Evolutionary conservation across 2,113 vertebrate species (phyloP).

Genomic region (Phaetusa simplex): DNA sequence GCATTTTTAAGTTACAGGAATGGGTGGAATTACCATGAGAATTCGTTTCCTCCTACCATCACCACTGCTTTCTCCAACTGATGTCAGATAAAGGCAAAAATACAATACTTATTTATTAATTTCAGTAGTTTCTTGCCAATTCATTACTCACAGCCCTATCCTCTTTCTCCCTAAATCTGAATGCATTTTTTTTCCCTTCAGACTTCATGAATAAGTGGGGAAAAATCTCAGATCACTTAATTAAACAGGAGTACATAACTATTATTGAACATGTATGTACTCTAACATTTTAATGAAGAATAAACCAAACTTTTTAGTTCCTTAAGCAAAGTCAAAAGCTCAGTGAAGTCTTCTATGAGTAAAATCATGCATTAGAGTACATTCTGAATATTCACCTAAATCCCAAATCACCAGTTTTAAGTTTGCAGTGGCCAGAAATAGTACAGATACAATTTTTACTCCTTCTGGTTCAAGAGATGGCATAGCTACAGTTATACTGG

Average conservation of each 20-base stretch:
- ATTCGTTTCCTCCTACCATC: not conserved
- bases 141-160: not conserved
- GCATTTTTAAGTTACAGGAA: constrained; percentile 15
- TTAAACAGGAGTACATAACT: not conserved
- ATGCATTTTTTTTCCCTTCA: not conserved
- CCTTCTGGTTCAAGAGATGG: not conserved
- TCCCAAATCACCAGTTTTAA: not conserved
- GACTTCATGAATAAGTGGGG: not conserved
- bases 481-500: not conserved
- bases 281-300: not conserved
- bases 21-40: constrained; percentile 22
- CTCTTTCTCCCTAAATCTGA: not conserved
- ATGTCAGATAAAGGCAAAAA: constrained; percentile 36
- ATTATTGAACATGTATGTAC: not conserved
- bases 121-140: constrained; percentile 14
- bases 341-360: not conserved
- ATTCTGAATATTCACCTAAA: not conserved
- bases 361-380: not conserved
- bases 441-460: not conserved
- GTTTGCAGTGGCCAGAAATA: not conserved
- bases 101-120: not conserved
- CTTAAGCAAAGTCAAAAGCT: not conserved
- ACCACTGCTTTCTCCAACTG: not conserved
- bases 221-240: not conserved
- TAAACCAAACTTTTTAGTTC: not conserved